Conservation (phyloP, 2,888 invertebrate genomes). For the Cremastinae sp. region DNA sequence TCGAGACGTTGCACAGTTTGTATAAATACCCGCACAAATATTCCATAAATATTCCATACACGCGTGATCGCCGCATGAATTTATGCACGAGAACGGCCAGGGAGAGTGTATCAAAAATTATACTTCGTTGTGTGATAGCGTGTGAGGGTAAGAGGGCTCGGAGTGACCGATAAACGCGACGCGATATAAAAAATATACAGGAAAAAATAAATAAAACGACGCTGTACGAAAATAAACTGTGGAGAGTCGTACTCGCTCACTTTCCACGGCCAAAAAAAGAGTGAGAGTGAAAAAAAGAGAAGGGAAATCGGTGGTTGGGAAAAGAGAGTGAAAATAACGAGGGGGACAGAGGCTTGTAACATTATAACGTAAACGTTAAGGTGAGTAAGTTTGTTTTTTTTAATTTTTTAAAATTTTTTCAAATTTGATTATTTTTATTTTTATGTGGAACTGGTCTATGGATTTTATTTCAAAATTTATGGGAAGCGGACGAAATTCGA, state of each 20-base stretch:
- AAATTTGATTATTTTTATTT: too few species aligned
- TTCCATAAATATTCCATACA: neutral
- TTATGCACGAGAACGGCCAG: constrained; percentile 14
- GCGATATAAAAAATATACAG: too few species aligned
- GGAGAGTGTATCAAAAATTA: too few species aligned
- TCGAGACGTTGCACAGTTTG: neutral
- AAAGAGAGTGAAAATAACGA: neutral
- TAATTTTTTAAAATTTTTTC: neutral
- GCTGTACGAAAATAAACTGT: constrained; percentile 41
- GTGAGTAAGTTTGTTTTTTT: constrained; percentile 32
- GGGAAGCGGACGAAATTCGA: neutral
- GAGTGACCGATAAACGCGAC: constrained; percentile 43
- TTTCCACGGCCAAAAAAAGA: constrained; percentile 15
- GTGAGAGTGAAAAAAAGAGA: constrained; percentile 57
- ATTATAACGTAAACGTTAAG: constrained; percentile 39
- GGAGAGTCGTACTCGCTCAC: constrained; percentile 15
- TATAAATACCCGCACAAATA: neutral
- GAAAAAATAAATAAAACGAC: neutral
- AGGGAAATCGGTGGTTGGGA: constrained; percentile 6
- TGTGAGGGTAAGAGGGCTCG: constrained; percentile 15
- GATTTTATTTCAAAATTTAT: neutral
- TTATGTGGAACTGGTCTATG: neutral
- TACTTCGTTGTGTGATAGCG: constrained; percentile 2
- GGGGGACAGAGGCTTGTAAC: constrained; percentile 18
- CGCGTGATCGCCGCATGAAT: neutral